Base-by-base conservation (phyloP, 2,113 vertebrate species). In the Anas platyrhynchos region DNA sequence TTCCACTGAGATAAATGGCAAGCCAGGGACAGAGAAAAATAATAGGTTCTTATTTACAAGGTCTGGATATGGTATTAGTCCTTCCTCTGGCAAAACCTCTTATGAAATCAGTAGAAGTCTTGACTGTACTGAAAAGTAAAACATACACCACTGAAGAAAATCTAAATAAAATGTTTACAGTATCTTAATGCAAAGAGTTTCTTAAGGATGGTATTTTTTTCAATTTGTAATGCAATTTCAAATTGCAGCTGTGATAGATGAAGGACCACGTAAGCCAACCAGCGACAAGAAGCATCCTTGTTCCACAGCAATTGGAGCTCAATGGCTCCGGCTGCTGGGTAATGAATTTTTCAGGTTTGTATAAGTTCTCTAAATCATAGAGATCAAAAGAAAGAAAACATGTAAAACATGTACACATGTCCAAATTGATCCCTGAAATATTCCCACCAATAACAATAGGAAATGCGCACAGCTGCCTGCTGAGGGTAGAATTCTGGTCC, bases 1-100 rank as follows among this genome's bases (percentile, higher is more conserved):
- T 96, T 95, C 58, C 88, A 91, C 58, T 79, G 66, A 76, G 73
- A 94, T 66, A 94, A 94, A 88, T 62, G 27, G 80, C 44, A 86
- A 84, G 62, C 17, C 67, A 91, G 54, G 54, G 69, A 23, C 52
- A 78, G 68, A 93, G 88, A 31, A 83, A 90, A 93, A 91, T 83
- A 88, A 55, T 72, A 17, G 52, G 61, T 16, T 83, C 52, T 88
- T 81, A 74, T 78, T 88, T 88, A 71, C 43, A 88, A 43, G 46
- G 81, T 76, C 66, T 87, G 89, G 62, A 68, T 78, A 38, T 11
- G 50, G 16, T 29, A 56, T 81, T 48, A 74, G 34, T 78, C 34
- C 52, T 73, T 85, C 31, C 75, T 41, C 62, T 91, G 59, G 38
- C 59, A 90, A 86, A 59, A 71, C 41, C 4, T 74, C 66, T 93